Evolutionary conservation across 2,113 vertebrate genomes (phyloP), one percentile per base, ranked within the genome.

Genomic region (Axis porcinus): DNA sequence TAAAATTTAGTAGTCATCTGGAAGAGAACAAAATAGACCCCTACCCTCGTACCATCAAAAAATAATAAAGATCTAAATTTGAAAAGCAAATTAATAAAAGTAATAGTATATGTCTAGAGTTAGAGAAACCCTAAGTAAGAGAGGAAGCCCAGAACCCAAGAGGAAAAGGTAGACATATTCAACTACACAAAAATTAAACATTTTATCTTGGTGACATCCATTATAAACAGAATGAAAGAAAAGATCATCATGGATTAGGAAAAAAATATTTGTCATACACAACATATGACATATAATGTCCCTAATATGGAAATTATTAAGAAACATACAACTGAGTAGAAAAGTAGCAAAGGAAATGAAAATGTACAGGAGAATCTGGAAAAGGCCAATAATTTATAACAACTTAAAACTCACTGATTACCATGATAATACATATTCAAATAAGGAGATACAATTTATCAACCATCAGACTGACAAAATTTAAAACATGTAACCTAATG

Each of bases 191-290:
- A 89, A 89, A 89, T 74, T 78, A 43, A 84, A 74, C 58, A 33
- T n/a, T 74, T 91, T 86, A 50, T 82, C 25, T 74, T 67, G 58
- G 62, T 10, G 23, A 54, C 88, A 60, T 64, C 54, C 30, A 47
- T 76, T 85, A 82, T 47, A 79, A 96, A 93, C 40, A 95, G 36
- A 91, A 95, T 81, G 45, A 88, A 95, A 62, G 52, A 76, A 89
- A 94, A 62, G 36, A 85, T 14, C 47, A 90, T 79, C 11, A 43
- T 30, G 27, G 23, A 43, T 52, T 67, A 92, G 36, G 40, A 92
- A 83, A 81, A 83, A 95, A 50, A 58, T 40, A 85, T 54, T 92
- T 79, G 19, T 95, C 36, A 86, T n/a, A 40, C 19, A 57, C 47
- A 47, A 58, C 19, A 47, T 28, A 16, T 67, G 85, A 86, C 47